A percentile compares a stretch with the other conserved stretches of the same genome.
These are phyloP conservation scores for Corythornis cristatus DNA, from an alignment of 2,113 vertebrate species.

Conservation along the genomic window DNA sequence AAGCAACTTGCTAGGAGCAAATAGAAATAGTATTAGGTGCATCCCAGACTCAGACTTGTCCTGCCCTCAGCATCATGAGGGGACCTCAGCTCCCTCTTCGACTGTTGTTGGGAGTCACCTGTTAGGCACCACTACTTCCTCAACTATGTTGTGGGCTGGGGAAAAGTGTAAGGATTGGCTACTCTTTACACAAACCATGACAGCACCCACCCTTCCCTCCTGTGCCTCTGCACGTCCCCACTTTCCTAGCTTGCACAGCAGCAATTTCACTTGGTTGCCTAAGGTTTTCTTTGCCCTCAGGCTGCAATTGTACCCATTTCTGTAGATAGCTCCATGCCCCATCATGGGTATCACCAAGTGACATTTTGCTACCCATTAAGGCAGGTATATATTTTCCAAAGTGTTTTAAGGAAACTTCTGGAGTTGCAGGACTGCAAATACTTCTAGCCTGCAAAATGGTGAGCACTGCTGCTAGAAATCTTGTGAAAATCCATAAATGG, in stretches of 20 bases:
- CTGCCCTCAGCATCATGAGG: neutral
- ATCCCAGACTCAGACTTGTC: neutral
- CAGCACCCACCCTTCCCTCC: neutral
- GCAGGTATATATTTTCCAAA: neutral
- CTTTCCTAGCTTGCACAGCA: neutral
- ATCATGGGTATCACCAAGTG: neutral
- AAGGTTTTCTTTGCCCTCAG: neutral
- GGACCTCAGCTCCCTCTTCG: neutral
- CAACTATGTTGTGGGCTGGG: neutral
- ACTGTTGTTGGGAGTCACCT: neutral
- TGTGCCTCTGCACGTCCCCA: neutral
- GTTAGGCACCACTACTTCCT: neutral
- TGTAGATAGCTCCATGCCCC: neutral
- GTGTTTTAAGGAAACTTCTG: neutral
- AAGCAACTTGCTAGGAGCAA: neutral
- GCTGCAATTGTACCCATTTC: neutral
- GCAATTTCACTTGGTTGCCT: neutral
- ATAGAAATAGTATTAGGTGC: neutral
- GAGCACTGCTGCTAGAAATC: neutral
- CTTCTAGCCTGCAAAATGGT: neutral
- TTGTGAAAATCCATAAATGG: neutral
- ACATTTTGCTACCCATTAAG: neutral
- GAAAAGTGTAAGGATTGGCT: fast-evolving
- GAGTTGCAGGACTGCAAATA: neutral
- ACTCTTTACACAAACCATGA: neutral